Evolutionary conservation across 2,888 invertebrate genomes (phyloP), one percentile per base, ranked within the genome.

Genomic region (Craniophora ligustri): DNA sequence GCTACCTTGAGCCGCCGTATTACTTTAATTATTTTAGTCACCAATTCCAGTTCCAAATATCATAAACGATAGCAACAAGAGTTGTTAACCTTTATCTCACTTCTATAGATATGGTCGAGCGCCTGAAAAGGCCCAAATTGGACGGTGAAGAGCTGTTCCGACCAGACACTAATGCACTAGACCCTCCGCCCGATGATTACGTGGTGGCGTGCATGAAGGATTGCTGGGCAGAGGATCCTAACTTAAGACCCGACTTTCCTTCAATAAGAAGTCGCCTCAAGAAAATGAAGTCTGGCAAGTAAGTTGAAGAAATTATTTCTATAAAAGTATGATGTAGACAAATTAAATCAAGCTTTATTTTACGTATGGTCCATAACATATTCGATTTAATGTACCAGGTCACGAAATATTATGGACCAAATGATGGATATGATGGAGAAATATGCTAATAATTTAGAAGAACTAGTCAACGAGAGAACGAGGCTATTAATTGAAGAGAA

Each of bases 371-470:
- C 1, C 1, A 1, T 34, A 11, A 47, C 5, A 4, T 44, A 23
- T 32, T 16, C 13, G 14, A 11, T 40, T 16, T 1, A 26, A 40
- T 68, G 30, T 82, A 86, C 40, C 79, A 97, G 97, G 83, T 96
- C 95, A 79, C 95, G 96, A 78, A 98, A 98, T 85, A 98, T 98
- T 75, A 97, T 98, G 97, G 98, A 98, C 89, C 98, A 98, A 94
- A 98, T 98, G 98, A 98, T 98, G 96, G 97, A 97, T 77, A 98
- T 98, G 97, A 98, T 98, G 98, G 98, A 98, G 87, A 98, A 97
- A 82, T 98, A 99, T 89, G 98, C 98, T 54, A 97, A 97, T 88
- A 97, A 98, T 93, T 95, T 98, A 90, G 98, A 98, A 91, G 98
- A 98, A 88, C 95, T 98, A 92, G 98, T 98, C 83, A 96, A 95